Evolutionary conservation across 2,888 invertebrate genomes (phyloP).

Genomic region (Junonia oenone): DNA sequence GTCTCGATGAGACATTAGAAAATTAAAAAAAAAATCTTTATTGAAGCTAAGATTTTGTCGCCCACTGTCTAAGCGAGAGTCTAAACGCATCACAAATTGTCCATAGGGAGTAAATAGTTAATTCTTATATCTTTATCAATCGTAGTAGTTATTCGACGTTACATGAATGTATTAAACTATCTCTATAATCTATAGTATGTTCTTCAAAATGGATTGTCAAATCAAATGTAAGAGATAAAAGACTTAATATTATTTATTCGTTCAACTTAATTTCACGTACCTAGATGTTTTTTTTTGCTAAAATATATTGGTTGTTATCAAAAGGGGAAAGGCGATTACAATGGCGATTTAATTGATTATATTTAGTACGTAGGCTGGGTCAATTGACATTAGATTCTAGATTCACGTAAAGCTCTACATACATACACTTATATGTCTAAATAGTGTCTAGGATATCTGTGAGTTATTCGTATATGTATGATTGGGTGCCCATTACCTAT

Average conservation of each 20-base stretch:
- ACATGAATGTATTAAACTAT: constrained; percentile 15
- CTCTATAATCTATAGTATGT: neutral
- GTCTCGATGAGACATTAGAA: neutral
- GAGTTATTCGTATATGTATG: constrained; percentile 49
- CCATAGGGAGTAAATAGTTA: constrained; percentile 41
- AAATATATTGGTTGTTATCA: constrained; percentile 17
- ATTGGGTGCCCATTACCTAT: constrained; percentile 45
- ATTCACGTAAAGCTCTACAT: constrained; percentile 53
- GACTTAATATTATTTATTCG: constrained; percentile 50
- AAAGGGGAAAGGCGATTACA: constrained; percentile 45
- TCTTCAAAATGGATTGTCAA: constrained; percentile 6
- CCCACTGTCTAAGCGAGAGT: constrained; percentile 12
- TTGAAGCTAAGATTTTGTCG: neutral
- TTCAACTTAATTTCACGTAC: constrained; percentile 7
- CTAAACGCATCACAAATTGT: constrained; percentile 37
- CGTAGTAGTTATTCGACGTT: constrained; percentile 25
- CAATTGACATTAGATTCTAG: constrained; percentile 40
- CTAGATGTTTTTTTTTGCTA: neutral
- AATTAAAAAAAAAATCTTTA: neutral
- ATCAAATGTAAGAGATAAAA: constrained; percentile 51
- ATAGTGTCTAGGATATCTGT: constrained; percentile 41
- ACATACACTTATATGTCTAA: constrained; percentile 60
- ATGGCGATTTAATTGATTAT: constrained; percentile 15
- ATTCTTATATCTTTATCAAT: neutral
- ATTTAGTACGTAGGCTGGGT: constrained; percentile 53